phyloP scores from a whole-genome alignment of 2,797 vertebrate genomes.

The Odontamblyopus lacepedii region DNA sequence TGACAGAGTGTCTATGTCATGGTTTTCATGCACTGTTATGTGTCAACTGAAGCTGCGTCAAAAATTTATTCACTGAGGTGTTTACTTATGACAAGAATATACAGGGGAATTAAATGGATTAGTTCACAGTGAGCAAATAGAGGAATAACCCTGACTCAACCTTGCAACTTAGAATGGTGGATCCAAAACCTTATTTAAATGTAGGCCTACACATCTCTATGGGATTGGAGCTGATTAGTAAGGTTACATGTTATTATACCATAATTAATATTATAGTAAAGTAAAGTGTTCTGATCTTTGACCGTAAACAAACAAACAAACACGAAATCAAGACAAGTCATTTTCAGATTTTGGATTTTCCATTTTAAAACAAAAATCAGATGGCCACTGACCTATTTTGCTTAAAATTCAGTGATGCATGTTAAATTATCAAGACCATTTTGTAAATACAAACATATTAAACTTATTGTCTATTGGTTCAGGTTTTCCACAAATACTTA shows the following conservation, averaged over 20 bases:
- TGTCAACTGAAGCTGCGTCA: neutral
- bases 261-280: too few relatives aligned
- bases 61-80: neutral
- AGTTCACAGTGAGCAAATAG: too few relatives aligned
- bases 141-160: too few relatives aligned
- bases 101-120: neutral
- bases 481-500: neutral
- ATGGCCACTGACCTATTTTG: too few relatives aligned
- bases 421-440: neutral
- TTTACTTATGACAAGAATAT: neutral
- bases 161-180: neutral
- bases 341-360: too few relatives aligned
- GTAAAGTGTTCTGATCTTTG: too few relatives aligned
- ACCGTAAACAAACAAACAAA: too few relatives aligned
- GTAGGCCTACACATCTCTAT: too few relatives aligned
- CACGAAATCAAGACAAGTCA: too few relatives aligned
- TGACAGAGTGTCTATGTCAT: neutral
- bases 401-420: too few relatives aligned
- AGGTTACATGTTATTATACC: neutral
- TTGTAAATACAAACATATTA: neutral
- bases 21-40: neutral
- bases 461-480: neutral
- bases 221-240: neutral
- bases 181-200: too few relatives aligned
- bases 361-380: too few relatives aligned